phyloP scores from a whole-genome alignment of 1,140 invertebrate genomes.

The Aporrectodea caliginosa region DNA sequence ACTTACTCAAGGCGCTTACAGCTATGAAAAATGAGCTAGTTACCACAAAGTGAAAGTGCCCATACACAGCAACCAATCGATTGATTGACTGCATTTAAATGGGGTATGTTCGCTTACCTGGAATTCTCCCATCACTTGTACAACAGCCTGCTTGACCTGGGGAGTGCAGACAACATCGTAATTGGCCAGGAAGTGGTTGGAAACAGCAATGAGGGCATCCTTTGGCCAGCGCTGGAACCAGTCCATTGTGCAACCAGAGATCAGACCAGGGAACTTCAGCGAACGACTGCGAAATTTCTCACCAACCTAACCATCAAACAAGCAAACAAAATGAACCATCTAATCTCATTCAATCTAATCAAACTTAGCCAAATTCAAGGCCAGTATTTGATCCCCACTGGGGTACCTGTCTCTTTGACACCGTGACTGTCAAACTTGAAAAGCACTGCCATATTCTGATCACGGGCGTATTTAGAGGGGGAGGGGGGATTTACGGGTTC shows the following conservation, averaged over 20 bases:
- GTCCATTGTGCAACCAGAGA: conserved; percentile 94
- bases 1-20: no score
- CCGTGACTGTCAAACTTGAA: no score
- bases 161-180: conserved; percentile 82
- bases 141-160: conserved; percentile 77
- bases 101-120: conserved; percentile 42
- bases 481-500: no score
- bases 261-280: conserved; percentile 87
- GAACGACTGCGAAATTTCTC: conserved; percentile 68
- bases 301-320: conserved; percentile 44
- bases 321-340: conserved; percentile 10
- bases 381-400: no score
- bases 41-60: background rate
- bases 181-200: conserved; percentile 81
- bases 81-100: background rate
- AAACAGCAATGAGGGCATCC: conserved; percentile 87
- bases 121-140: conserved; percentile 73
- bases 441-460: no score
- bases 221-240: conserved; percentile 98
- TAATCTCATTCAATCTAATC: no score
- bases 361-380: no score
- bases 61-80: background rate
- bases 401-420: no score
- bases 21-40: no score
- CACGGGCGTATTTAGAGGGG: no score